Percentiles rank a stretch among this genome's conserved stretches.
Evolutionary conservation across 1,140 invertebrate genomes (phyloP).

Genomic region (Heliconius melpomene): DNA sequence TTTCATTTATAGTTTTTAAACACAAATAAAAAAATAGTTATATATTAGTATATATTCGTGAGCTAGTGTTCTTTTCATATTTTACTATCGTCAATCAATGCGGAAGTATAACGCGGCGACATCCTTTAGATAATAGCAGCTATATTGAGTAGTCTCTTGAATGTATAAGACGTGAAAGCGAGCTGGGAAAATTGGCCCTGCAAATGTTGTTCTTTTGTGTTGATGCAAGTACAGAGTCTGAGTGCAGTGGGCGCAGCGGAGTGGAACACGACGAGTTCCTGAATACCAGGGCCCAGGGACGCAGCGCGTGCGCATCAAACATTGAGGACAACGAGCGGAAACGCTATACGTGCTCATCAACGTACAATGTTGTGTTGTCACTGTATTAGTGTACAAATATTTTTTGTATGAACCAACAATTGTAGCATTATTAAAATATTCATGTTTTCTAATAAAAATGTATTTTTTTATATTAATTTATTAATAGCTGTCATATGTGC

Average conservation of each 20-base stretch:
- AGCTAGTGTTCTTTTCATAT: constrained; percentile 19
- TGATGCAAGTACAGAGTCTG: constrained; percentile 53
- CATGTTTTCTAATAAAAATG: background rate
- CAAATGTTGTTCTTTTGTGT: constrained; percentile 49
- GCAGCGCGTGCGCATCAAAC: constrained; percentile 55
- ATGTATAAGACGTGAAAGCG: constrained; percentile 42
- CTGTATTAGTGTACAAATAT: constrained; percentile 34
- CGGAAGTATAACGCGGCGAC: constrained; percentile 34
- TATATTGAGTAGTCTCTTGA: constrained; percentile 23
- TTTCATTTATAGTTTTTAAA: background rate
- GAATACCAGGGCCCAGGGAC: constrained; percentile 57
- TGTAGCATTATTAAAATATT: background rate
- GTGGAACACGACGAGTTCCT: constrained; percentile 74
- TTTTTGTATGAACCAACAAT: background rate
- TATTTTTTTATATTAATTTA: background rate
- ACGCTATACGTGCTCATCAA: constrained; percentile 69
- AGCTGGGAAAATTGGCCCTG: constrained; percentile 28
- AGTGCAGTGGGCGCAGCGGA: constrained; percentile 59
- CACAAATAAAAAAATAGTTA: background rate
- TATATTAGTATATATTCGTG: background rate
- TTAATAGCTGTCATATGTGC: background rate
- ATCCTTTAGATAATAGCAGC: constrained; percentile 34
- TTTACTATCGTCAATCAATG: constrained; percentile 27
- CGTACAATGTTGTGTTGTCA: constrained; percentile 51
- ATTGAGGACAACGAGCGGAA: constrained; percentile 74